phyloP scores from a whole-genome alignment of 1,140 invertebrate species.

The Atta texana region DNA sequence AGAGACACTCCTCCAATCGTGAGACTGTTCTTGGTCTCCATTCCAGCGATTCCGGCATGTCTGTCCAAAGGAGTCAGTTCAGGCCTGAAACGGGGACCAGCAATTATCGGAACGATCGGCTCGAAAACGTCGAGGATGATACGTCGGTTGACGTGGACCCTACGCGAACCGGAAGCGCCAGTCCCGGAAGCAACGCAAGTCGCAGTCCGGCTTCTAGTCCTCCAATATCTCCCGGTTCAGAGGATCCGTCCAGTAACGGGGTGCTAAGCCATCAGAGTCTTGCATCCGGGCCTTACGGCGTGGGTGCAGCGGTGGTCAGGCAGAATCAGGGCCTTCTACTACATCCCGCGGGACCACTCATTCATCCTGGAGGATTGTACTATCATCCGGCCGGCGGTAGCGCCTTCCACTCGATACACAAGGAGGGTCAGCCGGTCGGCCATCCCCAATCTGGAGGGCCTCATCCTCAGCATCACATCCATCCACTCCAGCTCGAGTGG shows the following conservation, averaged over 20 bases:
- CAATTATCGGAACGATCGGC: constrained; percentile 63
- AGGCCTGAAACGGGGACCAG: constrained; percentile 55
- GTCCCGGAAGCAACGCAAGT: constrained; percentile 83
- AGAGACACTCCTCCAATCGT: constrained; percentile 37
- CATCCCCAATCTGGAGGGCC: constrained; percentile 80
- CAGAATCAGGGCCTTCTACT: constrained; percentile 82
- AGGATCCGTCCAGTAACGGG: constrained; percentile 76
- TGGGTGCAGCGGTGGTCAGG: constrained; percentile 74
- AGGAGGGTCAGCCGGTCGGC: constrained; percentile 81
- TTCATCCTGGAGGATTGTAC: constrained; percentile 82
- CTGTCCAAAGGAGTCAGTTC: constrained; percentile 55
- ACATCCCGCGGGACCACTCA: constrained; percentile 81
- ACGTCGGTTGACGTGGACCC: constrained; percentile 69
- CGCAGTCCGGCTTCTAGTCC: constrained; percentile 82
- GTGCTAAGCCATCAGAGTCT: constrained; percentile 69
- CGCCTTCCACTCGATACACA: constrained; percentile 85
- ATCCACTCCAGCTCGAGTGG: constrained; percentile 94
- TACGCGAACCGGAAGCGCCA: constrained; percentile 79
- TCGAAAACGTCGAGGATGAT: constrained; percentile 78
- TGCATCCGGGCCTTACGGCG: constrained; percentile 71
- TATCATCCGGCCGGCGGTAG: constrained; percentile 83
- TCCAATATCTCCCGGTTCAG: constrained; percentile 83
- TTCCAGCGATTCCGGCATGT: constrained; percentile 6
- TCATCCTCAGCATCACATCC: constrained; percentile 87
- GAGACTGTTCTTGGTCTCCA: constrained; percentile 50